A percentile compares a stretch with the other conserved stretches of the same genome.
Conservation (phyloP, 2,888 invertebrate genomes). For the Cephus rjabovi region DNA sequence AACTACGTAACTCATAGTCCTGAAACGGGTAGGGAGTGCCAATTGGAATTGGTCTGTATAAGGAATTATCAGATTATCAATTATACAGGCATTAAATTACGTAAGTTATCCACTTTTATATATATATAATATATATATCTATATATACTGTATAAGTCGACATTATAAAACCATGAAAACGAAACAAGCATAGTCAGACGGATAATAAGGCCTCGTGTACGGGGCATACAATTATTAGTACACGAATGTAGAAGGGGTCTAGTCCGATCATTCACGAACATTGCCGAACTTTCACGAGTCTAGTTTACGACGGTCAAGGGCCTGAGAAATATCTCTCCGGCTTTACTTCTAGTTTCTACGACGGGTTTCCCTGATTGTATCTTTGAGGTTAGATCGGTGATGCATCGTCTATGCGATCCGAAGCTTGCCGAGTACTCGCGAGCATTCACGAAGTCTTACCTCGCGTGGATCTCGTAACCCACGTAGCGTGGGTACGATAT, state of each 20-base stretch:
- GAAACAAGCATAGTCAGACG: not conserved
- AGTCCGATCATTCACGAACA: not conserved
- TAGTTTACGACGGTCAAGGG: not conserved
- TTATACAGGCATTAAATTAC: not conserved
- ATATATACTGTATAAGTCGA: not conserved
- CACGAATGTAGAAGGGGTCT: not conserved
- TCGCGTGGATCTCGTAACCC: not conserved
- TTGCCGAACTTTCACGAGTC: not conserved
- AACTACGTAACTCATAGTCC: not conserved
- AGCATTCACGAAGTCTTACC: not conserved
- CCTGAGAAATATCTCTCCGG: not conserved
- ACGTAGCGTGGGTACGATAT: not conserved
- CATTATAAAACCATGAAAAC: not conserved
- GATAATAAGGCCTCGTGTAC: not conserved
- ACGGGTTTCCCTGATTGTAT: not conserved
- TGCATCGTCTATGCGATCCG: not conserved
- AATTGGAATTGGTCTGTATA: not conserved
- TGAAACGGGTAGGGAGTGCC: not conserved
- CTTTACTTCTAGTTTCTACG: not conserved
- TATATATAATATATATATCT: too few species aligned
- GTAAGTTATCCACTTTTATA: not conserved
- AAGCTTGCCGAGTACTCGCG: not conserved
- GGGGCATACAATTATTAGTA: not conserved
- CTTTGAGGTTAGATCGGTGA: not conserved
- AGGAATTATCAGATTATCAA: slow-evolving; percentile 4